These are phyloP conservation scores for Habropoda laboriosa DNA, from an alignment of 1,140 invertebrate genomes.

Conservation along the genomic window DNA sequence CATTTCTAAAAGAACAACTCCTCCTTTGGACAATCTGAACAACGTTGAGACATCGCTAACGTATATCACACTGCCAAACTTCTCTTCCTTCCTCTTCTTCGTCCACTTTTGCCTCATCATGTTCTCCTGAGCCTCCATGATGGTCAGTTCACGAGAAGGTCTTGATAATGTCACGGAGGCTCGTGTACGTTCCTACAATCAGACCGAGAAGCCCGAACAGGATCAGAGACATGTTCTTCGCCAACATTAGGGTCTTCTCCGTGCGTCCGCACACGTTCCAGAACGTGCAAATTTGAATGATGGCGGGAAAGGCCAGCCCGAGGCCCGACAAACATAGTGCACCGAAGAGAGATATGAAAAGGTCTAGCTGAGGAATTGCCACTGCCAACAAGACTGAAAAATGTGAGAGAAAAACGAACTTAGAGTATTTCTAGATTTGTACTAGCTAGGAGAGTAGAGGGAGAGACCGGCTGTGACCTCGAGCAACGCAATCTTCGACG, in stretches of 20 bases:
- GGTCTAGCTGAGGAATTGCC: constrained; percentile 90
- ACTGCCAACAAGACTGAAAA: constrained; percentile 89
- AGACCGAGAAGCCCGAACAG: constrained; percentile 86
- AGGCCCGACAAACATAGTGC: constrained; percentile 92
- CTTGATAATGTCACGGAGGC: constrained; percentile 84
- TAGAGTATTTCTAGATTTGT: no score
- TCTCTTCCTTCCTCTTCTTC: background rate
- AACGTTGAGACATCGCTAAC: constrained; percentile 36
- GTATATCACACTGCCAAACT: constrained; percentile 37
- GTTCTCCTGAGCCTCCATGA: background rate
- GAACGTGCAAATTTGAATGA: constrained; percentile 88
- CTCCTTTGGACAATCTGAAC: background rate
- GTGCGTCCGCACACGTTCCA: constrained; percentile 83
- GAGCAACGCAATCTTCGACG: no score
- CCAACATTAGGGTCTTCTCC: constrained; percentile 81
- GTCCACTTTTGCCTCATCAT: background rate
- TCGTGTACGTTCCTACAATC: constrained; percentile 87
- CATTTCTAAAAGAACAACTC: background rate
- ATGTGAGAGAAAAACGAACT: constrained; percentile 16
- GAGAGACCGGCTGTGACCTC: no score
- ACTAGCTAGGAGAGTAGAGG: no score
- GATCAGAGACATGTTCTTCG: constrained; percentile 88
- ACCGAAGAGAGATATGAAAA: constrained; percentile 95
- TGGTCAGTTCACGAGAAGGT: constrained; percentile 75
- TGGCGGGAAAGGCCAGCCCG: constrained; percentile 93